These are phyloP conservation scores for Microtus ochrogaster DNA, from an alignment of 2,113 vertebrate species.

Conservation along the genomic window DNA sequence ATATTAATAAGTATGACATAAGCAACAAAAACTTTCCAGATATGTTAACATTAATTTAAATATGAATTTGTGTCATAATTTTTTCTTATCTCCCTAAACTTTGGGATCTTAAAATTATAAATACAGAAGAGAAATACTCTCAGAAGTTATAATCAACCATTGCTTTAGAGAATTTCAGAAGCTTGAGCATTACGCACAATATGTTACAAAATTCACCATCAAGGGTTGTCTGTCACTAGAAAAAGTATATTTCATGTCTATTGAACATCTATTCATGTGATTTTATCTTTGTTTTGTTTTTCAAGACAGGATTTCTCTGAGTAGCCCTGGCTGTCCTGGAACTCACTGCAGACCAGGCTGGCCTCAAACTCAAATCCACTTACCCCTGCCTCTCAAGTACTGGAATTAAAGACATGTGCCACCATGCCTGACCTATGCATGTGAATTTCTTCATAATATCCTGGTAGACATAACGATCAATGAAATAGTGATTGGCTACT, in stretches of 20 bases:
- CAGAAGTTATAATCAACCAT: background rate
- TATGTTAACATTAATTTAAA: conserved; percentile 40
- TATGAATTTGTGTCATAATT: background rate
- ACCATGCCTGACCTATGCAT: background rate
- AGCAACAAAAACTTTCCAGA: background rate
- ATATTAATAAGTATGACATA: background rate
- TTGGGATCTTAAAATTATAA: background rate
- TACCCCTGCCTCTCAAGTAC: background rate
- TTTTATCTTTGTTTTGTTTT: background rate
- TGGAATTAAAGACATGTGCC: background rate
- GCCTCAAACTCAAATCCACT: background rate
- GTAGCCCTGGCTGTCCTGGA: background rate
- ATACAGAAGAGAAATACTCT: conserved; percentile 27
- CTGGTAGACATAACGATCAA: background rate
- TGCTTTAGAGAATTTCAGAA: background rate
- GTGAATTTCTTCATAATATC: background rate
- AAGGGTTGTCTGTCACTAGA: background rate
- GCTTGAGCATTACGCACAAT: background rate
- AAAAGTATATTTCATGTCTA: background rate
- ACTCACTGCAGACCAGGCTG: background rate
- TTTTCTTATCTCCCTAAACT: background rate
- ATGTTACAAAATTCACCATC: background rate
- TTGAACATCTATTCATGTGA: background rate
- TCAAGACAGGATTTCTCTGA: background rate
- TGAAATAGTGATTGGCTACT: background rate